A percentile compares a stretch with the other conserved stretches of the same genome.
Conservation (phyloP, 2,888 invertebrate genomes). For the Acleris emargana region DNA sequence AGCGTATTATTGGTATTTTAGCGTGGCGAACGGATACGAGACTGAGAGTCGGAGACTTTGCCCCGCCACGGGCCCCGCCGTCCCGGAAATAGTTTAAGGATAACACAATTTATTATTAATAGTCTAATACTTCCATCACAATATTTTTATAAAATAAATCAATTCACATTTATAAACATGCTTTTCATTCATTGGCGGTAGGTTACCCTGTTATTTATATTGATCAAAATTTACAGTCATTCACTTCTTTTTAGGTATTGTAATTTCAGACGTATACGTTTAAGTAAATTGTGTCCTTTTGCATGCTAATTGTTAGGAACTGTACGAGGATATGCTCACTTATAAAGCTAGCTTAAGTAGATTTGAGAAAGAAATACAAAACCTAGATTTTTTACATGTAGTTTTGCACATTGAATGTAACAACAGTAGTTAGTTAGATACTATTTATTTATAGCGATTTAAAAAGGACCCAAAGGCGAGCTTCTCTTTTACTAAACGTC, state of each 20-base stretch:
- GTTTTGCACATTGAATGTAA: not conserved
- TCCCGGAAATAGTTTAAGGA: constrained; percentile 81
- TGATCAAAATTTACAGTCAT: constrained; percentile 68
- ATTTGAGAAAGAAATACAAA: too few species aligned
- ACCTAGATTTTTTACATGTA: not conserved
- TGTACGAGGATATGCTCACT: constrained; percentile 5
- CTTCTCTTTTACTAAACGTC: too few species aligned
- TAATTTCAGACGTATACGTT: constrained; percentile 42
- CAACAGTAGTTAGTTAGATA: too few species aligned
- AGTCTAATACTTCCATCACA: constrained; percentile 45
- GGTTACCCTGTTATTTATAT: constrained; percentile 50
- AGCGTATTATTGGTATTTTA: constrained; percentile 70
- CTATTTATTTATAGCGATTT: too few species aligned
- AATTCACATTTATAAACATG: constrained; percentile 65
- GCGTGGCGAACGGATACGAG: constrained; percentile 72
- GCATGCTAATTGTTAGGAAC: constrained; percentile 66
- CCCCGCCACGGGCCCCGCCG: constrained; percentile 72
- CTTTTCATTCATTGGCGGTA: constrained; percentile 79
- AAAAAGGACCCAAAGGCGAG: too few species aligned
- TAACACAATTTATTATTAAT: constrained; percentile 47
- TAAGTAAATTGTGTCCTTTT: constrained; percentile 65
- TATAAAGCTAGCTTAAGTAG: not conserved
- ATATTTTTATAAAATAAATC: constrained; percentile 71
- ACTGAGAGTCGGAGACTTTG: constrained; percentile 79
- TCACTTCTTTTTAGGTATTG: constrained; percentile 75